Evolutionary conservation across 2,113 vertebrate genomes (phyloP).

Genomic region (Lutjanus erythropterus): DNA sequence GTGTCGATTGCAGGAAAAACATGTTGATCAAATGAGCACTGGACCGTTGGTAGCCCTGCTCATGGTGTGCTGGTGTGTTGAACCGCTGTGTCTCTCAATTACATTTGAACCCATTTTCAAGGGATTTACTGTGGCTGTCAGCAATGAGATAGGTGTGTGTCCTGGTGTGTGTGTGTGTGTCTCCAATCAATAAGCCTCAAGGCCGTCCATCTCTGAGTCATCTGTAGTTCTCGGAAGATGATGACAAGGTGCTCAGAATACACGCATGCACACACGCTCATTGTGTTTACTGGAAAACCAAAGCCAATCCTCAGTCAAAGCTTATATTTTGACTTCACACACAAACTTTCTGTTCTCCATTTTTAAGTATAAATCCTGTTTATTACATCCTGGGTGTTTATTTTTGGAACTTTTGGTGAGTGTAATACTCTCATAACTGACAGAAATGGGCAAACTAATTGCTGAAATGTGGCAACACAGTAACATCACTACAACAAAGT

Average conservation of each 20-base stretch:
- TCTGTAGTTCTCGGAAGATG: slow-evolving; percentile 63
- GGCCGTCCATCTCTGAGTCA: slow-evolving; percentile 69
- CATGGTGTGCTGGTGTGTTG: slow-evolving; percentile 40
- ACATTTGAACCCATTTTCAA: slow-evolving; percentile 53
- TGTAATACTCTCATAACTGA: background rate
- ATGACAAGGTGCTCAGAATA: slow-evolving; percentile 59
- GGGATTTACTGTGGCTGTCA: slow-evolving; percentile 51
- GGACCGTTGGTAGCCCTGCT: slow-evolving; percentile 32
- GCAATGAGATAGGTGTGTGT: slow-evolving; percentile 28
- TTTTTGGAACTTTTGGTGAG: background rate
- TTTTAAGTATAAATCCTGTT: background rate
- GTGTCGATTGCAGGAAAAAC: slow-evolving; percentile 49
- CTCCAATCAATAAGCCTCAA: slow-evolving; percentile 70
- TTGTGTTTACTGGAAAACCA: slow-evolving; percentile 28
- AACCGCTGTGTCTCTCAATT: slow-evolving; percentile 57
- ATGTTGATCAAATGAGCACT: slow-evolving; percentile 45
- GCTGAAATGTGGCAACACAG: background rate
- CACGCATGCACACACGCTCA: background rate
- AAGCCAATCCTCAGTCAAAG: slow-evolving; percentile 3
- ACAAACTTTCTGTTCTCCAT: background rate
- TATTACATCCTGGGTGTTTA: background rate
- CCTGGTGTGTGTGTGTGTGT: slow-evolving; percentile 12
- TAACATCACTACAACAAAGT: background rate
- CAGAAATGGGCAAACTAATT: background rate
- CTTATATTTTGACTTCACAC: background rate